Evolutionary conservation across 2,888 invertebrate genomes (phyloP).

Genomic region (Drosophila nr. perissopoda): DNA sequence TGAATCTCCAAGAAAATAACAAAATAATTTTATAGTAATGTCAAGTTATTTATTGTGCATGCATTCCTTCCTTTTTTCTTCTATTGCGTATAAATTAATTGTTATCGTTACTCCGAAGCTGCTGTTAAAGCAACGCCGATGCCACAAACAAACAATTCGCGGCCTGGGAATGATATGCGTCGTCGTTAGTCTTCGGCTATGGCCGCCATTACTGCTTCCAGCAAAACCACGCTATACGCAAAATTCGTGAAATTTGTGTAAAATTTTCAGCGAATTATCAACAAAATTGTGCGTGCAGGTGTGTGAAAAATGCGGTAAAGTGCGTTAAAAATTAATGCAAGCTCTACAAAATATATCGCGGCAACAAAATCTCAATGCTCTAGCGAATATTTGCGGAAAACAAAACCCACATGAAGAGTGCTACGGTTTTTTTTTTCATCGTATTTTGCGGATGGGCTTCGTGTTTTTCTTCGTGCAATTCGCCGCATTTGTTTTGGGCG

Average conservation of each 20-base stretch:
- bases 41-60: slow-evolving; percentile 27
- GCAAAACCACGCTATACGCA: slow-evolving; percentile 83
- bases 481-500: slow-evolving; percentile 81
- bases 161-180: slow-evolving; percentile 63
- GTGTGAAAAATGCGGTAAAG: slow-evolving; percentile 68
- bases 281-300: slow-evolving; percentile 71
- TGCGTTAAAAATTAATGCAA: slow-evolving; percentile 57
- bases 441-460: slow-evolving; percentile 78
- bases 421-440: slow-evolving; percentile 68
- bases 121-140: slow-evolving; percentile 39
- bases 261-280: slow-evolving; percentile 71
- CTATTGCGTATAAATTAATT: slow-evolving; percentile 16
- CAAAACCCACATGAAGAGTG: slow-evolving; percentile 74
- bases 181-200: slow-evolving; percentile 76
- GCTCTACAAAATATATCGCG: slow-evolving; percentile 20
- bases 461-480: slow-evolving; percentile 74
- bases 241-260: slow-evolving; percentile 78
- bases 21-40: slow-evolving; percentile 16
- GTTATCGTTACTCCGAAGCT: slow-evolving; percentile 25
- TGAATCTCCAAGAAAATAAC: slow-evolving; percentile 4
- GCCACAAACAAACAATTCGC: slow-evolving; percentile 32
- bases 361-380: slow-evolving; percentile 15
- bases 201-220: slow-evolving; percentile 92
- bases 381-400: slow-evolving; percentile 62
- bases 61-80: slow-evolving; percentile 7